A percentile compares a stretch with the other conserved stretches of the same genome.
Evolutionary conservation across 2,888 invertebrate genomes (phyloP).

Genomic region (Rhabditoides inermis): DNA sequence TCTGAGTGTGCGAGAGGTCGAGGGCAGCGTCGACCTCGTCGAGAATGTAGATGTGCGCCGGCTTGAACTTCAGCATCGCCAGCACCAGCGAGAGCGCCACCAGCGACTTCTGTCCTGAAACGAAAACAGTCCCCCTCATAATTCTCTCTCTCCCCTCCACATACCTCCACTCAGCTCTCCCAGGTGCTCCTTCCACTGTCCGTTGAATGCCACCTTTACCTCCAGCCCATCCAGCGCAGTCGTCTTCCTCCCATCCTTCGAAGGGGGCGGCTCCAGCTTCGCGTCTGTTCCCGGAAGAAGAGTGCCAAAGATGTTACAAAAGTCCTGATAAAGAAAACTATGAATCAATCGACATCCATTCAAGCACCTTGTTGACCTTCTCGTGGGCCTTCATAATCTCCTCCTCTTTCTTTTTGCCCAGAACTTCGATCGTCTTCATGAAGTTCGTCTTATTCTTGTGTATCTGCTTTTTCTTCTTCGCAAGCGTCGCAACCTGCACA

Average conservation of each 20-base stretch:
- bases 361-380: slow-evolving; percentile 65
- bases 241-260: too few relatives aligned
- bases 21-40: slow-evolving; percentile 95
- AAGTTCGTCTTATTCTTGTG: slow-evolving; percentile 70
- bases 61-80: slow-evolving; percentile 89
- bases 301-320: slow-evolving; percentile 84
- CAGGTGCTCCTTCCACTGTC: slow-evolving; percentile 88
- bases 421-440: slow-evolving; percentile 69
- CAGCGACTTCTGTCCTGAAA: slow-evolving; percentile 60
- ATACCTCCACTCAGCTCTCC: slow-evolving; percentile 91
- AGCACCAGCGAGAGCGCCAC: slow-evolving; percentile 90
- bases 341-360: too few relatives aligned
- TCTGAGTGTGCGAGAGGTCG: slow-evolving; percentile 94
- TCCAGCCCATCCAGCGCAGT: slow-evolving; percentile 78
- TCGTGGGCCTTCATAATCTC: slow-evolving; percentile 74
- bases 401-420: slow-evolving; percentile 81
- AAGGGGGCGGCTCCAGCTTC: slow-evolving; percentile 68
- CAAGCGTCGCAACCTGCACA: slow-evolving; percentile 63
- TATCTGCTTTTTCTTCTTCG: slow-evolving; percentile 67
- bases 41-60: slow-evolving; percentile 93
- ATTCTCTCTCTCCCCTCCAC: background rate
- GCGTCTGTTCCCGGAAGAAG: slow-evolving; percentile 84
- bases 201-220: slow-evolving; percentile 79
- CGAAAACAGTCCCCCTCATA: background rate
- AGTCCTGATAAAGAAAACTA: slow-evolving; percentile 63